Conservation (phyloP, 1,140 invertebrate species). For the Euschistus heros region DNA sequence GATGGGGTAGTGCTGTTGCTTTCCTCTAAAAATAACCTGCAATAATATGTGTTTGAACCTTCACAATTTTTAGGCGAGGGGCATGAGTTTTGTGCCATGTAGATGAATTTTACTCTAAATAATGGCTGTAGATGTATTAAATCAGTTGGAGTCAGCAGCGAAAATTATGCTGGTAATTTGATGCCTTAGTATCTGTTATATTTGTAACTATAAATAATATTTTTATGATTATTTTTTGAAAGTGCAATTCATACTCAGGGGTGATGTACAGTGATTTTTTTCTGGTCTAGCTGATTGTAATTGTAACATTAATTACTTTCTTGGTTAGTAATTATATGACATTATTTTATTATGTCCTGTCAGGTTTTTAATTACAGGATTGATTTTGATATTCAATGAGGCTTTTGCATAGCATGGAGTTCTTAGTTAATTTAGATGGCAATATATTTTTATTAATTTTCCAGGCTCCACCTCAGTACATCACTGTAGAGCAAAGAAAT, state of each 20-base stretch:
- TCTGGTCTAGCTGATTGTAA: too few species aligned
- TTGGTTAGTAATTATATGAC: not conserved
- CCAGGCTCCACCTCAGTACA: conserved; percentile 71
- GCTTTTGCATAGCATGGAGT: not conserved
- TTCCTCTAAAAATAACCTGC: conserved; percentile 16
- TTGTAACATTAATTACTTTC: not conserved
- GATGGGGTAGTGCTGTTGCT: not conserved
- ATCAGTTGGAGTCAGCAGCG: conserved; percentile 54
- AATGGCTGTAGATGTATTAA: conserved; percentile 36
- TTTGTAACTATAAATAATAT: not conserved
- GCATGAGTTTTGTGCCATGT: too few species aligned
- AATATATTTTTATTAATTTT: conserved; percentile 29
- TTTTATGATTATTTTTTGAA: not conserved
- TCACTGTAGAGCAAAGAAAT: conserved; percentile 62
- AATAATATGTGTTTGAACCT: not conserved
- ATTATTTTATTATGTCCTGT: not conserved
- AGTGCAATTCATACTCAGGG: too few species aligned
- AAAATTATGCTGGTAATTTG: conserved; percentile 52
- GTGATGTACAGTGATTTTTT: too few species aligned
- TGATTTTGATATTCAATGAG: not conserved
- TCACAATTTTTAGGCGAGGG: too few species aligned
- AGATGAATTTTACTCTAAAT: not conserved
- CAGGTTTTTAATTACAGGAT: not conserved
- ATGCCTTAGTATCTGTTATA: not conserved
- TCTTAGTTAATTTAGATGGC: not conserved